These are phyloP conservation scores for Drosophila phalerata DNA, from an alignment of 2,888 invertebrate species.

Conservation along the genomic window DNA sequence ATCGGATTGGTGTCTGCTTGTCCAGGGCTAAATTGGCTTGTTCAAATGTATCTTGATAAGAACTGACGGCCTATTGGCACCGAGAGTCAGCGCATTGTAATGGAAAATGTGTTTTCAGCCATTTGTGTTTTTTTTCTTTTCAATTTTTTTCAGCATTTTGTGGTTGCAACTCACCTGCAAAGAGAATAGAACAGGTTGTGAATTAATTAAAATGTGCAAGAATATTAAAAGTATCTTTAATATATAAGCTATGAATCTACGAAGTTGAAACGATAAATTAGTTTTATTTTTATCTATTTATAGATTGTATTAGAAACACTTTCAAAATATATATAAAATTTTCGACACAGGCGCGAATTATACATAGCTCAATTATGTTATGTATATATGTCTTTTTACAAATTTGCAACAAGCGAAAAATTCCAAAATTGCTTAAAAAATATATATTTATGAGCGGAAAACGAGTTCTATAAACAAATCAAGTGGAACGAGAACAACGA, in stretches of 20 bases:
- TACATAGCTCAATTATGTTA: slow-evolving; percentile 29
- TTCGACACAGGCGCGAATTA: slow-evolving; percentile 15
- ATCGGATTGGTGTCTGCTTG: slow-evolving; percentile 26
- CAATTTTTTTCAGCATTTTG: background rate
- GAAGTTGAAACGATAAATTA: background rate
- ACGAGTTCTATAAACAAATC: slow-evolving; percentile 65
- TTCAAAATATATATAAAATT: slow-evolving; percentile 10
- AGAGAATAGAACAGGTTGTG: slow-evolving; percentile 8
- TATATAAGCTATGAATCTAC: background rate
- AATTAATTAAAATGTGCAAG: slow-evolving; percentile 44
- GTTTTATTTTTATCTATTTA: background rate
- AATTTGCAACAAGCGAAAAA: slow-evolving; percentile 20
- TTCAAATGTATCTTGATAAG: slow-evolving; percentile 61
- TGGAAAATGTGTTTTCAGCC: slow-evolving; percentile 37
- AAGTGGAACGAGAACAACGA: slow-evolving; percentile 56
- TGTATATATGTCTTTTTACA: background rate
- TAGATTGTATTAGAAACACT: slow-evolving; percentile 1
- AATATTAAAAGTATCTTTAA: background rate
- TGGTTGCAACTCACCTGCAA: slow-evolving; percentile 67
- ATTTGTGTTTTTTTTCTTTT: slow-evolving; percentile 7
- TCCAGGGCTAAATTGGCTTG: slow-evolving; percentile 61
- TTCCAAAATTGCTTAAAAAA: slow-evolving; percentile 18
- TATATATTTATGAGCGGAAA: slow-evolving; percentile 36
- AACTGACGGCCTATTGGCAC: slow-evolving; percentile 59
- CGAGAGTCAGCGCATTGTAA: slow-evolving; percentile 30